Conservation (phyloP, 2,797 vertebrate species). For the Phaenicophaeus curvirostris region DNA sequence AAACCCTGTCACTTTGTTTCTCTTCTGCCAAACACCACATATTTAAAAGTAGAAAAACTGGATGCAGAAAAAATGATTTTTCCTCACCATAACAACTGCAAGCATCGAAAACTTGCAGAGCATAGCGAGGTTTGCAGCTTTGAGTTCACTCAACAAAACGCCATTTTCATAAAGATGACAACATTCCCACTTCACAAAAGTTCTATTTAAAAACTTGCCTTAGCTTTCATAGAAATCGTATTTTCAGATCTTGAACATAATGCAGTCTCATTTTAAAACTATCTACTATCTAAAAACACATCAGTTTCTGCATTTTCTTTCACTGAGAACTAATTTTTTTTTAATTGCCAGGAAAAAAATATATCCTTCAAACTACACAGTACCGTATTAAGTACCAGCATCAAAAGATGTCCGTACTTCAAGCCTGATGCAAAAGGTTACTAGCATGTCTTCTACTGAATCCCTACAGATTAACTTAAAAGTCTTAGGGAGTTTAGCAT, state of each 20-base stretch:
- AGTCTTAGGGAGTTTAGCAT: neutral
- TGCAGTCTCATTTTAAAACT: neutral
- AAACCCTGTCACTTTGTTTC: neutral
- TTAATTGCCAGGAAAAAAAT: neutral
- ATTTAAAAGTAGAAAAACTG: neutral
- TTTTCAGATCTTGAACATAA: neutral
- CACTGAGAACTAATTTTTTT: neutral
- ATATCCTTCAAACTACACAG: neutral
- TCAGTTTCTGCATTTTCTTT: neutral
- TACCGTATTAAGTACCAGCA: neutral
- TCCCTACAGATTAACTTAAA: neutral
- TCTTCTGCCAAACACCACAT: neutral
- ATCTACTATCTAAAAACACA: neutral
- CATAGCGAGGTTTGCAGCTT: neutral
- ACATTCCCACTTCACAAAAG: neutral
- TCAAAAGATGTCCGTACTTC: neutral
- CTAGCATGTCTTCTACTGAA: neutral
- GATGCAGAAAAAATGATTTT: neutral
- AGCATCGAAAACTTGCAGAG: neutral
- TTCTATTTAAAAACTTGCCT: neutral
- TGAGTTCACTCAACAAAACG: neutral
- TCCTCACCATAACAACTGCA: neutral
- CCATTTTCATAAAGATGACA: neutral
- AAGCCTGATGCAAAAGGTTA: neutral
- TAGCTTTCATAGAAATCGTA: neutral